phyloP scores from a whole-genome alignment of 2,113 vertebrate genomes.

The Canis aureus region DNA sequence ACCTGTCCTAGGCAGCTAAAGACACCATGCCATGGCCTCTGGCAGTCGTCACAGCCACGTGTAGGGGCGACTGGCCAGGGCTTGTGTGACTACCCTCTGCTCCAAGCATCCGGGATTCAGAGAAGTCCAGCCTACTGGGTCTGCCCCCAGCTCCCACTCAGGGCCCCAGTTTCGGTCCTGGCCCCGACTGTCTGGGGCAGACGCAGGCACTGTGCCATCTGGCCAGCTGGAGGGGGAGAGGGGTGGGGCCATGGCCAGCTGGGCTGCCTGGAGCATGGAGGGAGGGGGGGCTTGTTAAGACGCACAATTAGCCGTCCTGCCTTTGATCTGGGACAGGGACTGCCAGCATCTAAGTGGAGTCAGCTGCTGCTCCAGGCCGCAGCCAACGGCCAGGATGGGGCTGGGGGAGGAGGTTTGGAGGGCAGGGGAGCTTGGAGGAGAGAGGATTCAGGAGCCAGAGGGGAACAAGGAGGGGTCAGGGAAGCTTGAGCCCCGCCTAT shows the following conservation, averaged over 20 bases:
- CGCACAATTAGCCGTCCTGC: slow-evolving; percentile 81
- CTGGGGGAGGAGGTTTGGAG: slow-evolving; percentile 56
- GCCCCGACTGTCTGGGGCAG: slow-evolving; percentile 80
- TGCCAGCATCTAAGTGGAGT: slow-evolving; percentile 85
- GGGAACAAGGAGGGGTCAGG: slow-evolving; percentile 53
- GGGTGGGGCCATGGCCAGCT: slow-evolving; percentile 81
- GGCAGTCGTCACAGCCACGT: slow-evolving; percentile 37
- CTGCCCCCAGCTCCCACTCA: slow-evolving; percentile 63
- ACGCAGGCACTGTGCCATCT: slow-evolving; percentile 80
- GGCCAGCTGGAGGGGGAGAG: slow-evolving; percentile 80
- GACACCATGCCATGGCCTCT: background rate
- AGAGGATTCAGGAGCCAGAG: slow-evolving; percentile 43
- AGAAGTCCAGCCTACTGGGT: slow-evolving; percentile 62
- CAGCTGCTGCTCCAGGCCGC: slow-evolving; percentile 80
- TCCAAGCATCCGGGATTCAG: slow-evolving; percentile 26
- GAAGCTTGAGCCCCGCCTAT: background rate
- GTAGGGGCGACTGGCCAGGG: background rate
- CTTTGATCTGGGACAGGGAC: slow-evolving; percentile 85
- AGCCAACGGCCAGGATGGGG: slow-evolving; percentile 72
- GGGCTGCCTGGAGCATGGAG: slow-evolving; percentile 75
- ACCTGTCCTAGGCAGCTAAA: background rate
- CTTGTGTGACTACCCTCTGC: background rate
- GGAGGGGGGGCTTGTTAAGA: slow-evolving; percentile 77
- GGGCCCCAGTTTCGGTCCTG: slow-evolving; percentile 81
- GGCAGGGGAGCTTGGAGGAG: slow-evolving; percentile 45